These are phyloP conservation scores for Ceriagrion tenellum DNA, from an alignment of 2,888 invertebrate species.

Conservation along the genomic window DNA sequence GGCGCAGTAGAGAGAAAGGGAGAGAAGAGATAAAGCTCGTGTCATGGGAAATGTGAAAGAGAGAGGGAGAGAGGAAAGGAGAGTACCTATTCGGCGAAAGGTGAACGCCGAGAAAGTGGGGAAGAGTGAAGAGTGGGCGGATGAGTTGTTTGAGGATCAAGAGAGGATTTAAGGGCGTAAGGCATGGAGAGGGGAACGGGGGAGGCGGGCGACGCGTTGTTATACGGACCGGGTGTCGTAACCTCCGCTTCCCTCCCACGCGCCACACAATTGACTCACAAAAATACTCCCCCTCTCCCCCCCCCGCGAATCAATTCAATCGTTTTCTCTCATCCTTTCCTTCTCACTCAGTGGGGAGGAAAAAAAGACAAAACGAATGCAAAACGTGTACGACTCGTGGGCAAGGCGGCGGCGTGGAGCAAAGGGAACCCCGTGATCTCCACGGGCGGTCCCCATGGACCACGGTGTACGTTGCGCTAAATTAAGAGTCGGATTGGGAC, in stretches of 20 bases:
- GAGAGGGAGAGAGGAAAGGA: not conserved
- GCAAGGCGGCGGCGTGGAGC: not conserved
- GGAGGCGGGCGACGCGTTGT: not conserved
- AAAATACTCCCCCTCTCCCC: not conserved
- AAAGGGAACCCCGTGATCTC: not conserved
- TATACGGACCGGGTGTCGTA: not conserved
- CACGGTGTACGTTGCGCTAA: not conserved
- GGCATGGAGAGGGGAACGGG: not conserved
- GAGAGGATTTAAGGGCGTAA: not conserved
- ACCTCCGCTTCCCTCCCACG: not conserved
- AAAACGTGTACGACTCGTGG: not conserved
- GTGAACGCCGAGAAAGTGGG: not conserved
- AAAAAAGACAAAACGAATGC: not conserved
- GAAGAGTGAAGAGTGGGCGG: not conserved
- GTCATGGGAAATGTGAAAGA: not conserved
- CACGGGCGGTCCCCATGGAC: not conserved
- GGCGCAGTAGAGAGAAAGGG: not conserved
- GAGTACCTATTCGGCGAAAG: not conserved
- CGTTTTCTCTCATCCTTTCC: not conserved
- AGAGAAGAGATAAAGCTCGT: not conserved
- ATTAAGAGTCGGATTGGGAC: not conserved
- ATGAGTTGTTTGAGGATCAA: not conserved
- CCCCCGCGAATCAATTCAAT: not conserved
- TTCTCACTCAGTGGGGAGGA: not conserved
- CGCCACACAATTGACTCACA: not conserved